phyloP scores from a whole-genome alignment of 1,140 invertebrate species.

The Drosophila guanche region DNA sequence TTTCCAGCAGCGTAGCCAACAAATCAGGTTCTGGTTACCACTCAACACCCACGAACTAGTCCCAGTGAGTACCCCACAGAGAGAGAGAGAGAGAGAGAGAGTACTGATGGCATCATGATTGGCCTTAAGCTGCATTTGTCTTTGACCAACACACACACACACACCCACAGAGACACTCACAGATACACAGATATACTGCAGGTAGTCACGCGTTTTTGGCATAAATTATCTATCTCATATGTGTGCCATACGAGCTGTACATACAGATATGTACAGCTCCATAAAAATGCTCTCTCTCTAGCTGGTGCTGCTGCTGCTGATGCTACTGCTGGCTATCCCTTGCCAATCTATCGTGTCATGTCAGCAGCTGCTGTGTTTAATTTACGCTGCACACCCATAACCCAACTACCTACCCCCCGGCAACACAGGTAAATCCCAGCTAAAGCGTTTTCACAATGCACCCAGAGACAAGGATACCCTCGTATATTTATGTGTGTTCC shows the following conservation, averaged over 20 bases:
- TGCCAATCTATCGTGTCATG: conserved; percentile 66
- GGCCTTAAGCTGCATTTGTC: conserved; percentile 43
- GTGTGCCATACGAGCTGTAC: conserved; percentile 33
- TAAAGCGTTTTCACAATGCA: conserved; percentile 63
- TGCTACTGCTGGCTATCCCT: conserved; percentile 10
- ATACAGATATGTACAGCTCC: conserved; percentile 27
- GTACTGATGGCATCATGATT: conserved; percentile 29
- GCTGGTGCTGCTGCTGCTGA: conserved; percentile 3
- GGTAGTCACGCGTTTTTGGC: conserved; percentile 68
- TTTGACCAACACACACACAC: conserved; percentile 43
- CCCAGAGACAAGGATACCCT: conserved; percentile 21
- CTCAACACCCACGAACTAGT: neutral
- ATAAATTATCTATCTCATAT: conserved; percentile 73
- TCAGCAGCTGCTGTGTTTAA: conserved; percentile 77
- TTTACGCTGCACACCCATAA: conserved; percentile 42
- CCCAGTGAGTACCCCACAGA: neutral
- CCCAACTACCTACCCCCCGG: conserved; percentile 8
- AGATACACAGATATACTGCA: conserved; percentile 4
- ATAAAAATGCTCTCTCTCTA: conserved; percentile 45
- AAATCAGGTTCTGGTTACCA: conserved; percentile 34
- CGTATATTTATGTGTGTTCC: conserved; percentile 11
- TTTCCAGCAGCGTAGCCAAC: conserved; percentile 23
- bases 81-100: too few relatives aligned
- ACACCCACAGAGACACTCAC: conserved; percentile 7
- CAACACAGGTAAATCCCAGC: conserved; percentile 71